These are phyloP conservation scores for Tenodera sinensis DNA, from an alignment of 2,888 invertebrate species.

Conservation along the genomic window DNA sequence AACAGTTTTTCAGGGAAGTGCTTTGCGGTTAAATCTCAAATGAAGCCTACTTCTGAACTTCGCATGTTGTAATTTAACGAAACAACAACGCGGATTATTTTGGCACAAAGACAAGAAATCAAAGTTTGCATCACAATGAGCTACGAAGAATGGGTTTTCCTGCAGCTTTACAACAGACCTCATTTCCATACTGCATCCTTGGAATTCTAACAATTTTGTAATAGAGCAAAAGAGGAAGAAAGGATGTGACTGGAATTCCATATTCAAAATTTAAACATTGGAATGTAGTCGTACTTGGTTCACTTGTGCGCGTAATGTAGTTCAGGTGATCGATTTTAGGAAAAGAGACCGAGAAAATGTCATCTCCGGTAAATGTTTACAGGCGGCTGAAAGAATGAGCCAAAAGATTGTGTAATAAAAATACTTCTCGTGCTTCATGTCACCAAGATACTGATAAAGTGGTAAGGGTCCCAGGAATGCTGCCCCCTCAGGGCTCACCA, in stretches of 20 bases:
- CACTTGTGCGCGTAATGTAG: not conserved
- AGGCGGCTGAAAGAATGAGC: not conserved
- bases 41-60: too few species aligned
- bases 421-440: not conserved
- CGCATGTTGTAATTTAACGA: not conserved
- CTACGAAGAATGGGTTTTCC: not conserved
- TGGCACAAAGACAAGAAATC: not conserved
- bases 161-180: not conserved
- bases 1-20: too few species aligned
- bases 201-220: not conserved
- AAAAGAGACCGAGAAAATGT: not conserved
- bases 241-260: not conserved
- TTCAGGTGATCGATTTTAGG: not conserved
- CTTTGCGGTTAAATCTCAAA: too few species aligned
- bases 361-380: not conserved
- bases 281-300: not conserved
- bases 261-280: not conserved
- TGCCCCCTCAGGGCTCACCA: too few species aligned
- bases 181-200: not conserved
- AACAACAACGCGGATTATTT: not conserved
- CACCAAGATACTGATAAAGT: not conserved
- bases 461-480: too few species aligned
- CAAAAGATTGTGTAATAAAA: not conserved
- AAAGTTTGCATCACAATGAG: not conserved
- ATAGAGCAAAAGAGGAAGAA: not conserved